phyloP scores from a whole-genome alignment of 1,140 invertebrate genomes.

The Bombus balteatus region DNA sequence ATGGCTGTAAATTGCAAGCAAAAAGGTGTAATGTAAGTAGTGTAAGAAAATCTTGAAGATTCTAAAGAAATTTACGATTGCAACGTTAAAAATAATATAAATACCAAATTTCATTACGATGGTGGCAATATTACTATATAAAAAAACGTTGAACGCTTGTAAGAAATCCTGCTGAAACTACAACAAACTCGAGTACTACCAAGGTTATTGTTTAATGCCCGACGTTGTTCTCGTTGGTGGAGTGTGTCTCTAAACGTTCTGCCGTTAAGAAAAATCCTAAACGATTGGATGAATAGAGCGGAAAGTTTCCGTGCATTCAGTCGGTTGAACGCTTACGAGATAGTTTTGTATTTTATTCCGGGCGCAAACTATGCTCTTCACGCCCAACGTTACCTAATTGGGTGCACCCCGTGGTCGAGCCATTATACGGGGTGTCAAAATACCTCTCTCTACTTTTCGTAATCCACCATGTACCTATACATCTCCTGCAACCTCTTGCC shows the following conservation, averaged over 20 bases:
- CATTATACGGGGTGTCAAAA: slow-evolving; percentile 82
- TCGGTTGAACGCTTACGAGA: slow-evolving; percentile 45
- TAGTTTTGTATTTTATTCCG: slow-evolving; percentile 64
- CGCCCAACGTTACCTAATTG: slow-evolving; percentile 80
- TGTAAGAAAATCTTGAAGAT: too few relatives aligned
- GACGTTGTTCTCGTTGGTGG: neutral
- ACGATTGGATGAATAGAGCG: slow-evolving; percentile 44
- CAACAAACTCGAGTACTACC: neutral
- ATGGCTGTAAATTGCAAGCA: too few relatives aligned
- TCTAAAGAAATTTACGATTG: too few relatives aligned
- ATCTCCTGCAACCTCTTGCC: slow-evolving; percentile 21
- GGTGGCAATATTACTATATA: neutral
- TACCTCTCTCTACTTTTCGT: slow-evolving; percentile 74
- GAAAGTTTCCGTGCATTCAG: slow-evolving; percentile 24
- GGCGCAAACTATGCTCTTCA: slow-evolving; percentile 59
- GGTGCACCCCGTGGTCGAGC: slow-evolving; percentile 79
- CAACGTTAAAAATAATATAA: neutral
- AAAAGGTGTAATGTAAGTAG: too few relatives aligned
- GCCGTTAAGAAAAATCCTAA: slow-evolving; percentile 10
- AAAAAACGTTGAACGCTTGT: neutral
- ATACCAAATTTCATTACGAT: neutral
- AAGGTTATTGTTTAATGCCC: slow-evolving; percentile 6
- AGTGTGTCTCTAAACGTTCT: neutral
- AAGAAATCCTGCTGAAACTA: neutral
- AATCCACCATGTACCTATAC: slow-evolving; percentile 62